Evolutionary conservation across 2,888 invertebrate genomes (phyloP).

Genomic region (Phania funesta): DNA sequence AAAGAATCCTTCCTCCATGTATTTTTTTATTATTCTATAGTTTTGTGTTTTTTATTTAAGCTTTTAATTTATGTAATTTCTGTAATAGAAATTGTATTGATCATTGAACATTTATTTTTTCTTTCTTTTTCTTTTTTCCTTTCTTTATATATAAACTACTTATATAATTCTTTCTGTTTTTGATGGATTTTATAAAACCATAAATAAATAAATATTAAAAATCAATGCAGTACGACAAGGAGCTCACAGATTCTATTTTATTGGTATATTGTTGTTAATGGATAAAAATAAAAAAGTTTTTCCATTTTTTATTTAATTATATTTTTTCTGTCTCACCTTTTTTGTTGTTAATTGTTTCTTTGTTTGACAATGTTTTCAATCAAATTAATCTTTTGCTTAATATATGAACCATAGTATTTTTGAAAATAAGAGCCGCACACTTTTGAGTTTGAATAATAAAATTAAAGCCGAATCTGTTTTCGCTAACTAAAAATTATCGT

Average conservation of each 20-base stretch:
- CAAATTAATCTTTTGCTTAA: slow-evolving; percentile 48
- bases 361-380: slow-evolving; percentile 28
- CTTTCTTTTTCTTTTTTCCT: slow-evolving; percentile 54
- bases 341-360: slow-evolving; percentile 27
- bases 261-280: slow-evolving; percentile 78
- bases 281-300: slow-evolving; percentile 56
- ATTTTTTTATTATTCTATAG: slow-evolving; percentile 32
- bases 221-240: slow-evolving; percentile 81
- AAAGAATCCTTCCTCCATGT: background rate
- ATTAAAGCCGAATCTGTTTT: background rate
- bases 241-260: slow-evolving; percentile 81
- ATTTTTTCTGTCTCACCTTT: slow-evolving; percentile 14
- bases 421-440: slow-evolving; percentile 53
- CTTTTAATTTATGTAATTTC: slow-evolving; percentile 41
- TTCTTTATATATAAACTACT: slow-evolving; percentile 37
- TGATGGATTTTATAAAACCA: slow-evolving; percentile 52
- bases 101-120: slow-evolving; percentile 62
- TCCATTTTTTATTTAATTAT: slow-evolving; percentile 37
- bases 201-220: slow-evolving; percentile 57
- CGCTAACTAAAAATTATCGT: slow-evolving; percentile 9
- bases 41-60: slow-evolving; percentile 13
- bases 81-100: slow-evolving; percentile 38
- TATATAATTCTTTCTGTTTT: slow-evolving; percentile 54
- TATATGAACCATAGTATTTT: slow-evolving; percentile 33
- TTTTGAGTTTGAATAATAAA: background rate